phyloP scores from a whole-genome alignment of 1,140 invertebrate species.

The Drosophila oshimai region DNA sequence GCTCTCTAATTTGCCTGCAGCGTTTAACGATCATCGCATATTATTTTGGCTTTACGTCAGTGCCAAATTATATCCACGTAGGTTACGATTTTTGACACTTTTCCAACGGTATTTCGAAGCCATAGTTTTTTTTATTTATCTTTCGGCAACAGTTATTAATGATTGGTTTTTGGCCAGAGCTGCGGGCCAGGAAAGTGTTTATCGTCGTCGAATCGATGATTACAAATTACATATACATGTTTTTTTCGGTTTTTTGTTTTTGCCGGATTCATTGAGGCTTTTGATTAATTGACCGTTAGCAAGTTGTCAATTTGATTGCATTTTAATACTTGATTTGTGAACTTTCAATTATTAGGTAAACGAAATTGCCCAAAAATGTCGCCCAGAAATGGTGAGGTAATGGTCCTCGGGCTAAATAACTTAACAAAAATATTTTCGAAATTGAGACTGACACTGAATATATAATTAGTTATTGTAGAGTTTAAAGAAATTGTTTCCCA shows the following conservation, averaged over 20 bases:
- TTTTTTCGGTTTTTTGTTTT: slow-evolving; percentile 11
- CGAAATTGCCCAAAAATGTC: slow-evolving; percentile 34
- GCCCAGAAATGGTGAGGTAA: slow-evolving; percentile 29
- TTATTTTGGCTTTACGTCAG: slow-evolving; percentile 37
- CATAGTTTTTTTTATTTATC: slow-evolving; percentile 29
- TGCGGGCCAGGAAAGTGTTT: slow-evolving; percentile 52
- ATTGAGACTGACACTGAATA: not conserved
- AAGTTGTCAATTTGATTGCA: slow-evolving; percentile 62
- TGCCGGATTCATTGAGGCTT: not conserved
- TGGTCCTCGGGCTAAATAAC: not conserved
- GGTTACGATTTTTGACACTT: slow-evolving; percentile 50
- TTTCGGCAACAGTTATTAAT: slow-evolving; percentile 38
- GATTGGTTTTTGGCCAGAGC: slow-evolving; percentile 29
- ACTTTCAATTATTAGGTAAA: slow-evolving; percentile 61
- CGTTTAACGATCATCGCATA: slow-evolving; percentile 49
- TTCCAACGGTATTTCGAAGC: slow-evolving; percentile 38
- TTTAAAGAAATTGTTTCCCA: slow-evolving; percentile 18
- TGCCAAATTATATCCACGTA: slow-evolving; percentile 33
- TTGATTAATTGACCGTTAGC: slow-evolving; percentile 56
- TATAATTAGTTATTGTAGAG: not conserved
- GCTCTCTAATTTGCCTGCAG: slow-evolving; percentile 64
- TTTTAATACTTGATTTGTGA: slow-evolving; percentile 49
- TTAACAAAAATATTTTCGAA: not conserved
- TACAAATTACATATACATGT: slow-evolving; percentile 59
- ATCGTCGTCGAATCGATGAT: slow-evolving; percentile 46